These are phyloP conservation scores for Nephrocerus scutellatus DNA, from an alignment of 2,888 invertebrate genomes.

Conservation along the genomic window DNA sequence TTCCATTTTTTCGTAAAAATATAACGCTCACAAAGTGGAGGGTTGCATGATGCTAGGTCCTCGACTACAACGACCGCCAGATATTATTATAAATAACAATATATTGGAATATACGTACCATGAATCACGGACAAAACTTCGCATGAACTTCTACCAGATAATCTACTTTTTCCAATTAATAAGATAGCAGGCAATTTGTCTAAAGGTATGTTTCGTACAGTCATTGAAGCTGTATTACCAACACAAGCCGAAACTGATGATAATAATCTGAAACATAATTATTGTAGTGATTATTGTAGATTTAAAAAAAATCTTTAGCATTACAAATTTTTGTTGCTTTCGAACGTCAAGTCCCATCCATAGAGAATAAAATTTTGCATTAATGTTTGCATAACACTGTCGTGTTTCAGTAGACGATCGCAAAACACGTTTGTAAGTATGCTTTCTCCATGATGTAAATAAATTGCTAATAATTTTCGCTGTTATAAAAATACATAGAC, in stretches of 20 bases:
- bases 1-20: too few species aligned
- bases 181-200: conserved; percentile 84
- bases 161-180: conserved; percentile 71
- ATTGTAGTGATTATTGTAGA: background rate
- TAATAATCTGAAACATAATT: conserved; percentile 58
- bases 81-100: too few species aligned
- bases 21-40: too few species aligned
- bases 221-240: conserved; percentile 75
- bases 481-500: conserved; percentile 46
- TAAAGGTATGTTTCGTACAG: conserved; percentile 75
- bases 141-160: conserved; percentile 63
- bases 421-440: conserved; percentile 96
- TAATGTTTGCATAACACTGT: conserved; percentile 82
- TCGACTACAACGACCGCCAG: too few species aligned
- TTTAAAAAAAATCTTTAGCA: conserved; percentile 24
- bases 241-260: conserved; percentile 68
- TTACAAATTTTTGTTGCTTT: conserved; percentile 76
- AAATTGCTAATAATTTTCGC: conserved; percentile 89
- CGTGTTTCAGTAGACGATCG: conserved; percentile 85
- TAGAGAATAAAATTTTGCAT: conserved; percentile 87
- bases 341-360: conserved; percentile 94
- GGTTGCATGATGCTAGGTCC: too few species aligned
- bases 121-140: conserved; percentile 87
- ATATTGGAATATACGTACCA: conserved; percentile 51
- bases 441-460: conserved; percentile 93